Evolutionary conservation across 2,797 vertebrate species (phyloP).

Genomic region (Pangasius krempfi): DNA sequence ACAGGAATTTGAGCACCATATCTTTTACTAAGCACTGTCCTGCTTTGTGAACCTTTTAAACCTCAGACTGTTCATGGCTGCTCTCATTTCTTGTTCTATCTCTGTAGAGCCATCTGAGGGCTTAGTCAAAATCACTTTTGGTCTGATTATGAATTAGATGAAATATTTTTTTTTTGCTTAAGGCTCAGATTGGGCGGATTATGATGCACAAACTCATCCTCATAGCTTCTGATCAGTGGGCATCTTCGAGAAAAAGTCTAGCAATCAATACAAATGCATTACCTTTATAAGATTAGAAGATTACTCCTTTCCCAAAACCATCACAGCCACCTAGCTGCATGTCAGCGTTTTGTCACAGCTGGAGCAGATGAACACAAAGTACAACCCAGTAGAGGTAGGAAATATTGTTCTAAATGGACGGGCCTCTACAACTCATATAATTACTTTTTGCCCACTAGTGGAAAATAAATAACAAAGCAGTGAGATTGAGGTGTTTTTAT

Average conservation of each 20-base stretch:
- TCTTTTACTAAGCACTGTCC: conserved; percentile 6
- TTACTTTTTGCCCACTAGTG: conserved; percentile 26
- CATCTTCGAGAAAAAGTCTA: conserved; percentile 7
- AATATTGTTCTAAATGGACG: conserved; percentile 2
- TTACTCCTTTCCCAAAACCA: neutral
- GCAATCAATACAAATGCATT: conserved; percentile 13
- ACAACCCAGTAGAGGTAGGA: neutral
- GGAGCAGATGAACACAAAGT: neutral
- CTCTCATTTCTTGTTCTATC: neutral
- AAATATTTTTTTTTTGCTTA: neutral
- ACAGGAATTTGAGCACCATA: conserved; percentile 16
- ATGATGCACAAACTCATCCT: neutral
- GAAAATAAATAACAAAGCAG: conserved; percentile 32
- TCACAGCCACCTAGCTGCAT: neutral
- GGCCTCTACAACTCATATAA: conserved; percentile 17
- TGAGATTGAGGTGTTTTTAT: conserved; percentile 22
- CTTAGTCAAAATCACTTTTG: neutral
- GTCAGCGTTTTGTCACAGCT: neutral
- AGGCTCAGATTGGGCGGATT: neutral
- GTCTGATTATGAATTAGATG: neutral
- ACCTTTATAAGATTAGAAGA: neutral
- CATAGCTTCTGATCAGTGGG: conserved; percentile 31
- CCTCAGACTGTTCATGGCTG: neutral
- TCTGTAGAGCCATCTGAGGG: neutral
- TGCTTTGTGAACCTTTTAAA: neutral